phyloP scores from a whole-genome alignment of 2,113 vertebrate genomes.

The Psilopsiagon aymara region DNA sequence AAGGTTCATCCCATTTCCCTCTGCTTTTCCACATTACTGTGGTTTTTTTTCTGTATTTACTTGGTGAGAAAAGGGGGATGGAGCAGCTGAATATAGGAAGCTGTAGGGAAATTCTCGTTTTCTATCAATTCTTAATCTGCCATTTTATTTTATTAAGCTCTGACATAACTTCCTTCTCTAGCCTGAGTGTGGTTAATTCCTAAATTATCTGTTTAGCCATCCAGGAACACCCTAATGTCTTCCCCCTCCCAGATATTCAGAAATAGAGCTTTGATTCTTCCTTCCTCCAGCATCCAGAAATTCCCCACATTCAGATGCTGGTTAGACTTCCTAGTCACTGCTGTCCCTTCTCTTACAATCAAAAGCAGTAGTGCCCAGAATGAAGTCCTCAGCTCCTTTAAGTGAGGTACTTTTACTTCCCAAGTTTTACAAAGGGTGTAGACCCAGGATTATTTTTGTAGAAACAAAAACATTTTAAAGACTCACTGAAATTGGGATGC shows the following conservation, averaged over 20 bases:
- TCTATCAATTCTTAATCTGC: background rate
- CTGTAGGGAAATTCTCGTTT: background rate
- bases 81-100: background rate
- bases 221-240: background rate
- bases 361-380: background rate
- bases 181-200: background rate
- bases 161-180: background rate
- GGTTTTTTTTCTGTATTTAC: background rate
- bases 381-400: background rate
- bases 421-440: background rate
- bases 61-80: background rate
- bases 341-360: background rate
- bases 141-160: background rate
- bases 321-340: background rate
- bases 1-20: constrained; percentile 28
- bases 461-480: background rate
- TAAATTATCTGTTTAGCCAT: background rate
- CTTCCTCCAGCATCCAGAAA: background rate
- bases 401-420: background rate
- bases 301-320: background rate
- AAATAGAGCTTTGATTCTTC: background rate
- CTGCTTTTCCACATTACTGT: background rate
- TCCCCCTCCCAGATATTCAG: background rate
- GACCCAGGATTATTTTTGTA: background rate
- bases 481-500: background rate